A percentile compares a stretch with the other conserved stretches of the same genome.
These are phyloP conservation scores for Ooceraea biroi DNA, from an alignment of 1,140 invertebrate genomes.

Conservation along the genomic window DNA sequence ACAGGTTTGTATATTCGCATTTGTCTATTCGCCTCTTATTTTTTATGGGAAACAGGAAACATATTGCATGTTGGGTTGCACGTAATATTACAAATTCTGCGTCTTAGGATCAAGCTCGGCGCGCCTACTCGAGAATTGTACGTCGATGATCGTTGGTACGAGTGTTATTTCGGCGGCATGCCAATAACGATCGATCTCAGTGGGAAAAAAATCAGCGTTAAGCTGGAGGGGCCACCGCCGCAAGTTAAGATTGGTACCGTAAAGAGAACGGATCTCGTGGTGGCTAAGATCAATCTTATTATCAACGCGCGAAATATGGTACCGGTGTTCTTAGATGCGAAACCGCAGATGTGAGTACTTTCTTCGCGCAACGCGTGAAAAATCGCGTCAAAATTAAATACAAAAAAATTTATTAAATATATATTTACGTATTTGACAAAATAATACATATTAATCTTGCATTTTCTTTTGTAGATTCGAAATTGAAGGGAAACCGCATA, in stretches of 20 bases:
- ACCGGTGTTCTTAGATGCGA: constrained; percentile 94
- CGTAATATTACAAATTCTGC: constrained; percentile 69
- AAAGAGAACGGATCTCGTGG: constrained; percentile 91
- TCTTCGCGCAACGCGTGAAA: not conserved
- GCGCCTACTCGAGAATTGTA: constrained; percentile 96
- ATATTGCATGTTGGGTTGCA: not conserved
- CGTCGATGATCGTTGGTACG: constrained; percentile 94
- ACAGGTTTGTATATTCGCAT: constrained; percentile 83
- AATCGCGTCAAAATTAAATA: no score
- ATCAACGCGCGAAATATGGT: constrained; percentile 92
- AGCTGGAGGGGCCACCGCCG: constrained; percentile 95
- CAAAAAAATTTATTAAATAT: constrained; percentile 30
- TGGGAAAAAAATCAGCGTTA: constrained; percentile 91
- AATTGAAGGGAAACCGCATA: constrained; percentile 91
- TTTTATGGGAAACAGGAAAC: not conserved
- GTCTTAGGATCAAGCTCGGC: constrained; percentile 92
- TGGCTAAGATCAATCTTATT: constrained; percentile 93
- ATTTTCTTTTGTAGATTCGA: constrained; percentile 86
- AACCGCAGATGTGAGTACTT: constrained; percentile 89
- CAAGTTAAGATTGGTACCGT: constrained; percentile 92
- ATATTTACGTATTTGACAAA: not conserved
- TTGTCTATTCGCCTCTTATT: not conserved
- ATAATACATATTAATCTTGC: constrained; percentile 2
- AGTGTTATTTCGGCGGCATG: constrained; percentile 96
- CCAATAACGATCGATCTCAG: constrained; percentile 94